A percentile compares a stretch with the other conserved stretches of the same genome.
Evolutionary conservation across 1,140 invertebrate species (phyloP).

Genomic region (Drosophila tropicalis): DNA sequence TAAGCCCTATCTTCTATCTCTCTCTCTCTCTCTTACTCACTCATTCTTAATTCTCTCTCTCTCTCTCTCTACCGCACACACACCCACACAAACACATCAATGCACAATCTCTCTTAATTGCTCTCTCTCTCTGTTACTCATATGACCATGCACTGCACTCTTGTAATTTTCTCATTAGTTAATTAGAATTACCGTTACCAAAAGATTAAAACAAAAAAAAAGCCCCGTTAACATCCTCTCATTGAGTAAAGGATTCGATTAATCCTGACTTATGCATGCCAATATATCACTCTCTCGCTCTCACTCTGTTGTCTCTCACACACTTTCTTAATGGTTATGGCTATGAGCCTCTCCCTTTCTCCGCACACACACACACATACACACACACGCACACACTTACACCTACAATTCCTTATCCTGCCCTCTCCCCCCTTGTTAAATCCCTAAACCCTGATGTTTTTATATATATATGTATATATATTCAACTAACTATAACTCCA

Average conservation of each 20-base stretch:
- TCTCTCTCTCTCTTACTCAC: constrained; percentile 19
- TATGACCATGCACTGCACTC: neutral
- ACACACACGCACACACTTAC: neutral
- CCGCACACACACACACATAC: constrained; percentile 2
- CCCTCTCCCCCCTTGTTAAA: neutral
- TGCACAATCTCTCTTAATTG: constrained; percentile 7
- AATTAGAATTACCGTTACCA: neutral
- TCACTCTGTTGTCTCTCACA: neutral
- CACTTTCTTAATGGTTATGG: neutral
- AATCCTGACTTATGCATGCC: neutral
- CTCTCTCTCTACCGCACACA: constrained; percentile 29
- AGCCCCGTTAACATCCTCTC: neutral
- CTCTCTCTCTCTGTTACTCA: neutral
- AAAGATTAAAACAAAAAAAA: neutral
- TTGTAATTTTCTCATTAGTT: constrained; percentile 7
- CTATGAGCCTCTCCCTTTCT: neutral
- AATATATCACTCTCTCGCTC: neutral
- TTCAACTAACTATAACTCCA: constrained; percentile 23
- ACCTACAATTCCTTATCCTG: constrained; percentile 4
- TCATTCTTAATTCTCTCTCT: neutral
- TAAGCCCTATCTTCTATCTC: constrained; percentile 70
- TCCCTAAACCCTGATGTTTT: neutral
- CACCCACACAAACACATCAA: constrained; percentile 5
- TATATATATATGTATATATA: constrained; percentile 16
- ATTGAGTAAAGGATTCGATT: neutral